Base-by-base conservation (phyloP, 2,888 invertebrate genomes). In the Mesopsocus fuscifrons region DNA sequence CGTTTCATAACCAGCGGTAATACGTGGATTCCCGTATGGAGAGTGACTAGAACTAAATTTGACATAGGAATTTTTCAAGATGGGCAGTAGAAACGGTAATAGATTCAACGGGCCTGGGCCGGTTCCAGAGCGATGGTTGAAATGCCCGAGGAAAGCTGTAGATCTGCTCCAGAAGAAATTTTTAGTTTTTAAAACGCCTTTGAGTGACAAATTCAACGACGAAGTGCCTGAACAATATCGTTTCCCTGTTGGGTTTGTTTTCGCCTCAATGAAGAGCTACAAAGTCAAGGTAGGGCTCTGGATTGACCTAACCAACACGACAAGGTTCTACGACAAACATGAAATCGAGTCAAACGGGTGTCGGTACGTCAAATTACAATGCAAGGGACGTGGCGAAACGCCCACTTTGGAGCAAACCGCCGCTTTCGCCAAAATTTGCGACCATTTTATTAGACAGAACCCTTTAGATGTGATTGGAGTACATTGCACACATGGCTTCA, bases 401-500 rank as follows among this genome's bases (percentile, higher is more conserved):
- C 98, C 98, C 0, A 77, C 82, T 1, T 54, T 52, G 20, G 89
- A 94, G 42, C 89, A 94, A 59, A 83, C 85, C 0, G 66, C 69
- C 41, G 61, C 71, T n/a, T 98, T 98, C 57, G 77, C 94, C 46
- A 64, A 75, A 48, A 59, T 85, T 34, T 88, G 89, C 44, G 71
- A 73, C 43, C 71, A 71, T 48, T 95, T 88, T 55, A 77, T 87
- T 22, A 65, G 69, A 16, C 73, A 83, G 48, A 71, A 84, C 54
- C 92, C 94, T 0, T 59, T 82, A 45, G 77, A 87, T 54, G 60
- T 71, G 38, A 75, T 85, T 50, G 84, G 77, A 22, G 78, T 95
- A 5, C 94, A 94, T 59, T 95, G 94, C 56, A 95, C 98, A 0
- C 98, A 99, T 61, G 98, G 98, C 1, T 98, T 97, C 61, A 99